Percentiles rank a stretch among this genome's conserved stretches.
Evolutionary conservation across 2,113 vertebrate species (phyloP).

Genomic region (Ictalurus furcatus): DNA sequence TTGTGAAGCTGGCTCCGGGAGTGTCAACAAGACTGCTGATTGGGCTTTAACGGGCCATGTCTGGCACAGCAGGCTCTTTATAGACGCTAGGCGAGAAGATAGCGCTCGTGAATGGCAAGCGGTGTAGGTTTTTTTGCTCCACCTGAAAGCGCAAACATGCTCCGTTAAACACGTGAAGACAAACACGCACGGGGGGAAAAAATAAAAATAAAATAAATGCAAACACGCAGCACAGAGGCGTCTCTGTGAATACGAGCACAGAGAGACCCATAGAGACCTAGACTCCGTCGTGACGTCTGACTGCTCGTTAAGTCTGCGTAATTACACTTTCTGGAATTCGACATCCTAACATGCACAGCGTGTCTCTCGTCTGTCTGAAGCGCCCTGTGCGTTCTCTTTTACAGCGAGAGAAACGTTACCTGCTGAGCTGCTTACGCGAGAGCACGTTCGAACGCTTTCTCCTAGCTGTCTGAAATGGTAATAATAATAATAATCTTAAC

Average conservation of each 20-base stretch:
- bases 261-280: constrained; percentile 33
- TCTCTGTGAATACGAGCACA: constrained; percentile 36
- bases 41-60: constrained; percentile 38
- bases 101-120: constrained; percentile 55
- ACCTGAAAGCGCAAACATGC: constrained; percentile 55
- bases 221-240: constrained; percentile 35
- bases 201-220: neutral
- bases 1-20: constrained; percentile 39
- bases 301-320: constrained; percentile 11
- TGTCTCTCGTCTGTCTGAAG: constrained; percentile 6
- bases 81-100: constrained; percentile 43
- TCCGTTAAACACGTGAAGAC: constrained; percentile 25
- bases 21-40: constrained; percentile 42
- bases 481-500: neutral
- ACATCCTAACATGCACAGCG: neutral
- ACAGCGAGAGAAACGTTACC: neutral
- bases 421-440: neutral
- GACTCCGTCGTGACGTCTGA: constrained; percentile 2
- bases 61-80: constrained; percentile 51
- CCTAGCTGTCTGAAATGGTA: neutral
- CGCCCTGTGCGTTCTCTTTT: neutral
- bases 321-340: constrained; percentile 26
- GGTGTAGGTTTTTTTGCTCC: constrained; percentile 49
- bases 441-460: neutral
- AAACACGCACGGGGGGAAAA: neutral